Conservation (phyloP, 1,140 invertebrate genomes). For the Drosophila lacertosa region DNA sequence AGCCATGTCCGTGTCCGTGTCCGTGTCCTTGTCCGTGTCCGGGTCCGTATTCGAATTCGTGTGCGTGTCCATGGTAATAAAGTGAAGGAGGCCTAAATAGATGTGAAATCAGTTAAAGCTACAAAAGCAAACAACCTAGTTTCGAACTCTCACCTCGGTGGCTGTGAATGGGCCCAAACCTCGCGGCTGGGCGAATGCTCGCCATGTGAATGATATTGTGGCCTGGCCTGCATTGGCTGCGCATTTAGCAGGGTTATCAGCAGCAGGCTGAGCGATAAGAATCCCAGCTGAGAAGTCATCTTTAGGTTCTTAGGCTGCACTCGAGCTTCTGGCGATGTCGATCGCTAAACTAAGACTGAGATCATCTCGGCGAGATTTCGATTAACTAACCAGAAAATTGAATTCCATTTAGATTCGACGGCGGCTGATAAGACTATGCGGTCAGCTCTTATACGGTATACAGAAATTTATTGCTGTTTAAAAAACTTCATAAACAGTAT, state of each 20-base stretch:
- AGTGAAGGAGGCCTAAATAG: background rate
- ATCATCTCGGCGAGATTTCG: background rate
- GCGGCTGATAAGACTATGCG: slow-evolving; percentile 5
- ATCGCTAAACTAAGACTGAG: slow-evolving; percentile 48
- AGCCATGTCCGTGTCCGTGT: slow-evolving; percentile 13
- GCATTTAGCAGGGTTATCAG: slow-evolving; percentile 50
- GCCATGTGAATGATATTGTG: slow-evolving; percentile 42
- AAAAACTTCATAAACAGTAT: slow-evolving; percentile 9
- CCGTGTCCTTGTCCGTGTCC: slow-evolving; percentile 3
- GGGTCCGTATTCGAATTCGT: slow-evolving; percentile 20
- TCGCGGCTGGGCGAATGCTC: background rate
- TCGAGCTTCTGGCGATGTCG: slow-evolving; percentile 17
- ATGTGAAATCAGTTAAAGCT: background rate
- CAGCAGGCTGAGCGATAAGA: slow-evolving; percentile 52
- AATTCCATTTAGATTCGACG: background rate
- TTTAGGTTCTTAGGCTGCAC: background rate
- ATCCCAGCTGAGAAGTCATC: slow-evolving; percentile 38
- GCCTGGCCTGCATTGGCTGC: slow-evolving; percentile 36
- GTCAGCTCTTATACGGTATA: slow-evolving; percentile 19
- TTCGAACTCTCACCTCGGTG: slow-evolving; percentile 16
- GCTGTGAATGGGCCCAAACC: slow-evolving; percentile 7
- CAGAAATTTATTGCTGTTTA: background rate
- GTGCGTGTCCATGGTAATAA: too few relatives aligned
- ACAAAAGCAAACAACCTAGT: background rate
- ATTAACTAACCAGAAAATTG: background rate